Evolutionary conservation across 2,797 vertebrate species (phyloP).

Genomic region (Dryobates pubescens): DNA sequence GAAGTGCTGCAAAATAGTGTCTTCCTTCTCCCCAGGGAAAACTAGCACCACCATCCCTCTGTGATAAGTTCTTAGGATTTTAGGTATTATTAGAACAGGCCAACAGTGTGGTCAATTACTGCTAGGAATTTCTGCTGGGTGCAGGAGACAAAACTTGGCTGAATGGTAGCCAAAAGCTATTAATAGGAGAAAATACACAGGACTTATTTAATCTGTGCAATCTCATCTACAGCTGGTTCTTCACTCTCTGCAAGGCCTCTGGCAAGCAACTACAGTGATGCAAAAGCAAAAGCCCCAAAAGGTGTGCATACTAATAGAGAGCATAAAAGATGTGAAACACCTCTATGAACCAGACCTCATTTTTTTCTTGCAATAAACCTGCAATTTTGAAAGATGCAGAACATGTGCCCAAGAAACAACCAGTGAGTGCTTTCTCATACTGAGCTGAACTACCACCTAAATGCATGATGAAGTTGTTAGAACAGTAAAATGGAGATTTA

Average conservation of each 20-base stretch:
- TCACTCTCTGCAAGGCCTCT: neutral
- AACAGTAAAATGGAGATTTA: neutral
- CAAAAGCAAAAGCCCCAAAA: neutral
- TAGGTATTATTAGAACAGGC: neutral
- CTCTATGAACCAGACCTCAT: neutral
- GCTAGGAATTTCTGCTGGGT: neutral
- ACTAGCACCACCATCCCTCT: neutral
- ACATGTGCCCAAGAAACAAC: neutral
- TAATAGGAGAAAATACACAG: slow-evolving; percentile 6
- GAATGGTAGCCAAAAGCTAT: slow-evolving; percentile 20
- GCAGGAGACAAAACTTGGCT: slow-evolving; percentile 17
- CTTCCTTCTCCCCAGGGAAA: neutral
- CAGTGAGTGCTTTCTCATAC: fast-evolving
- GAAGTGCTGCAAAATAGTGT: neutral
- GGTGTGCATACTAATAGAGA: neutral
- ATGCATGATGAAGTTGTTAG: neutral
- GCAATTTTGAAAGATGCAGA: neutral
- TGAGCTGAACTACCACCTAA: neutral
- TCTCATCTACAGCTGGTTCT: slow-evolving; percentile 21
- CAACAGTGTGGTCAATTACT: neutral
- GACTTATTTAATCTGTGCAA: slow-evolving; percentile 31
- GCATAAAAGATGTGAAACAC: neutral
- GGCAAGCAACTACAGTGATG: neutral
- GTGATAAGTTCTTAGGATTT: neutral
- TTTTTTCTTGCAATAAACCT: neutral